Conservation (phyloP, 92 coral and sea anemone species). For the Hydrozoanthus gracilis region DNA sequence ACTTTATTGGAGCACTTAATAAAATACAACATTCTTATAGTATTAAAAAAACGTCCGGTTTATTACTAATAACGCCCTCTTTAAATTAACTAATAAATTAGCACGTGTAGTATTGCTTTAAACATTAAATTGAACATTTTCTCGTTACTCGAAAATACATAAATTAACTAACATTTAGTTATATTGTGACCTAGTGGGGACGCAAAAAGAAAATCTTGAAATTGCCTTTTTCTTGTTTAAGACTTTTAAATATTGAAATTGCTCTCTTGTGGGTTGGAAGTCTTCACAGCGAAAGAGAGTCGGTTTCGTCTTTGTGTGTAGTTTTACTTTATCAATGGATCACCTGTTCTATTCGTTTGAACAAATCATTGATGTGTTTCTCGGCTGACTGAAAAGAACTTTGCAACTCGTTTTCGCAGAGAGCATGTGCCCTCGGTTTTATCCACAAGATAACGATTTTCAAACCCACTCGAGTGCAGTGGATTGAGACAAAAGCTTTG, state of each 20-base stretch:
- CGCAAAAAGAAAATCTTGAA: no score
- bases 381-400: not conserved
- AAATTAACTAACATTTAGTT: not conserved
- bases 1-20: not conserved
- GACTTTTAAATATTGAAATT: no score
- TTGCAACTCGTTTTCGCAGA: not conserved
- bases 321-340: not conserved
- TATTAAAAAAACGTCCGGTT: not conserved
- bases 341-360: conserved; percentile 22
- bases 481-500: not conserved
- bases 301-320: not conserved
- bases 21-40: not conserved
- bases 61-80: conserved; percentile 10
- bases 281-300: not conserved
- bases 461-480: not conserved
- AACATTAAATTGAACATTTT: not conserved
- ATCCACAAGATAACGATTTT: not conserved
- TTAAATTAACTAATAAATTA: not conserved
- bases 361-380: conserved; percentile 1
- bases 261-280: no score
- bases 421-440: not conserved
- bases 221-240: no score
- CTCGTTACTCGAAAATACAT: not conserved
- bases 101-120: not conserved
- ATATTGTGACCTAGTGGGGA: no score